Conservation (phyloP, 2,888 invertebrate genomes). For the Leptarthrus brevirostris region DNA sequence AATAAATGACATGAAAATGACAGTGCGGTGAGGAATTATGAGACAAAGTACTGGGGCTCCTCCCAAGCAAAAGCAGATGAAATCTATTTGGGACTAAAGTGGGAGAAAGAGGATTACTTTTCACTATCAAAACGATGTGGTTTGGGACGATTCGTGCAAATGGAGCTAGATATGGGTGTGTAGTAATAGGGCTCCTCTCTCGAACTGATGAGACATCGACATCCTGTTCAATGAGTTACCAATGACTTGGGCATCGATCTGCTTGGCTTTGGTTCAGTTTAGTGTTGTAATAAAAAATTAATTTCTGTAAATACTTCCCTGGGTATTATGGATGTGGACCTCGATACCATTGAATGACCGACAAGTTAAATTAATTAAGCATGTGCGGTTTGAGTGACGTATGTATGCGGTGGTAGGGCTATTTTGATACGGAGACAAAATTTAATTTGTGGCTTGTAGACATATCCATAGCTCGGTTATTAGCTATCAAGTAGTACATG, state of each 20-base stretch:
- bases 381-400: neutral
- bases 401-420: neutral
- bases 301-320: slow-evolving; percentile 19
- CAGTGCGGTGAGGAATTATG: slow-evolving; percentile 24
- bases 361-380: slow-evolving; percentile 23
- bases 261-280: neutral
- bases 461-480: neutral
- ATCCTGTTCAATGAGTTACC: neutral
- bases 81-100: slow-evolving; percentile 6
- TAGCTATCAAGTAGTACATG: too few relatives aligned
- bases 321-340: neutral
- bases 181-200: too few relatives aligned
- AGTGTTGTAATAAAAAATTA: slow-evolving; percentile 20
- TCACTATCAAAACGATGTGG: neutral
- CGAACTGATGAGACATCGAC: neutral
- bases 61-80: neutral
- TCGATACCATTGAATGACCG: slow-evolving; percentile 11
- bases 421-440: neutral
- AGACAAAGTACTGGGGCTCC: slow-evolving; percentile 12
- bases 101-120: slow-evolving; percentile 15
- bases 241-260: slow-evolving; percentile 9
- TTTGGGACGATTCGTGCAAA: too few relatives aligned
- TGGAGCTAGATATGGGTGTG: too few relatives aligned
- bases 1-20: slow-evolving; percentile 46
- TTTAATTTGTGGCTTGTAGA: slow-evolving; percentile 11